Evolutionary conservation across 2,797 vertebrate genomes (phyloP).

Genomic region (Gallirallus australis): DNA sequence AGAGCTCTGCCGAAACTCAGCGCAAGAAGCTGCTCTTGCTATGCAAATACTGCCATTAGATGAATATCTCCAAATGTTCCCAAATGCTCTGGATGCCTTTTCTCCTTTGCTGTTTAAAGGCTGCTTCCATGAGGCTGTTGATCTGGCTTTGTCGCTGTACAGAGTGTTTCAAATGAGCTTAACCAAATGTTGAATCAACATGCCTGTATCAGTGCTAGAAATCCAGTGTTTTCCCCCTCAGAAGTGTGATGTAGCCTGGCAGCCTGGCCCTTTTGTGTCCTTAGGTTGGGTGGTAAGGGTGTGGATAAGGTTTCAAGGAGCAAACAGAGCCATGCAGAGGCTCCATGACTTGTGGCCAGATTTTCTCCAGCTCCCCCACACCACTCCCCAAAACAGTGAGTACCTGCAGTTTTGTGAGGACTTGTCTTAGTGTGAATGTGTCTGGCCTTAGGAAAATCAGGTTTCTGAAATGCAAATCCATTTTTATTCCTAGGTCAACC

Average conservation of each 20-base stretch:
- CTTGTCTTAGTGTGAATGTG: not conserved
- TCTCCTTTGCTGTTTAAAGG: slow-evolving; percentile 22
- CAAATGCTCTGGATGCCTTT: slow-evolving; percentile 9
- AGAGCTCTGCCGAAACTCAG: slow-evolving; percentile 2
- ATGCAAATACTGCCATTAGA: slow-evolving; percentile 45
- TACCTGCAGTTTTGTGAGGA: not conserved
- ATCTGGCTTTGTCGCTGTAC: slow-evolving; percentile 20
- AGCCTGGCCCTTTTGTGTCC: not conserved
- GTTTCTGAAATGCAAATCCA: not conserved
- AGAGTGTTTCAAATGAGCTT: not conserved
- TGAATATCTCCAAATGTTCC: not conserved
- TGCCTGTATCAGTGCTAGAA: not conserved
- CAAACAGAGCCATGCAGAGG: not conserved
- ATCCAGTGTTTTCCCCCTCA: not conserved
- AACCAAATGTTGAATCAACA: slow-evolving; percentile 3
- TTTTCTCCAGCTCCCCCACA: not conserved
- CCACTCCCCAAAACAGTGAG: not conserved
- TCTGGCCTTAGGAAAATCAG: not conserved
- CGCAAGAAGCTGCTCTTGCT: slow-evolving; percentile 27
- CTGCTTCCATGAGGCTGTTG: not conserved
- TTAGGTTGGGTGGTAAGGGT: not conserved
- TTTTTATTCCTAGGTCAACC: not conserved
- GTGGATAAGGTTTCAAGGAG: not conserved
- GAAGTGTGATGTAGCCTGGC: not conserved
- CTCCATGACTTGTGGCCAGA: not conserved